These are phyloP conservation scores for Rotaria macrura DNA, from an alignment of 2,888 invertebrate species.

Conservation along the genomic window DNA sequence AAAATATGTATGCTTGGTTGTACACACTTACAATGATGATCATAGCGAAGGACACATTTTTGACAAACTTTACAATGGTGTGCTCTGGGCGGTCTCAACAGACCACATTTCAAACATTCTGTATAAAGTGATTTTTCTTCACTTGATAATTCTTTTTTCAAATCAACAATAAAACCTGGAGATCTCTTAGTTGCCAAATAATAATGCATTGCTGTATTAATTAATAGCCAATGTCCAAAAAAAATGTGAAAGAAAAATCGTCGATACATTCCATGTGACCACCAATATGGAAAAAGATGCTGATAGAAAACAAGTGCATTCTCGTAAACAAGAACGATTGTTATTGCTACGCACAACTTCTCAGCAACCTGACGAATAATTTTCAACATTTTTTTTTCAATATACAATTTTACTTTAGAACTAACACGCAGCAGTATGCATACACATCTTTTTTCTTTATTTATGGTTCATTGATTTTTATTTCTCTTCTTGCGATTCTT, in stretches of 20 bases:
- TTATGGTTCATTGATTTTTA: not conserved
- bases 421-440: no score
- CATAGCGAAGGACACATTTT: not conserved
- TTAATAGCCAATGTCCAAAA: not conserved
- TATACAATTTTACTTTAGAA: no score
- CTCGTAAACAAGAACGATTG: slow-evolving; percentile 3
- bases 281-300: slow-evolving; percentile 10
- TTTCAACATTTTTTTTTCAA: not conserved
- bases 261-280: not conserved
- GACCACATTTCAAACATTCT: not conserved
- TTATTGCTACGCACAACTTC: not conserved
- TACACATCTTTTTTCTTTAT: not conserved
- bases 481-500: not conserved
- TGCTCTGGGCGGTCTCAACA: not conserved
- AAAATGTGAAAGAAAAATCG: not conserved
- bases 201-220: not conserved
- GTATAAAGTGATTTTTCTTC: not conserved
- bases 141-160: not conserved
- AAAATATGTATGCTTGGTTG: no score
- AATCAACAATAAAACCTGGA: not conserved
- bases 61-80: not conserved
- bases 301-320: not conserved
- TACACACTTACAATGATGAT: slow-evolving; percentile 14
- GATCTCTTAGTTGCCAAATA: not conserved
- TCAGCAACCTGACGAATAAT: not conserved